A percentile compares a stretch with the other conserved stretches of the same genome.
phyloP scores from a whole-genome alignment of 2,797 vertebrate genomes.

The Neosilurus mollespiculum region DNA sequence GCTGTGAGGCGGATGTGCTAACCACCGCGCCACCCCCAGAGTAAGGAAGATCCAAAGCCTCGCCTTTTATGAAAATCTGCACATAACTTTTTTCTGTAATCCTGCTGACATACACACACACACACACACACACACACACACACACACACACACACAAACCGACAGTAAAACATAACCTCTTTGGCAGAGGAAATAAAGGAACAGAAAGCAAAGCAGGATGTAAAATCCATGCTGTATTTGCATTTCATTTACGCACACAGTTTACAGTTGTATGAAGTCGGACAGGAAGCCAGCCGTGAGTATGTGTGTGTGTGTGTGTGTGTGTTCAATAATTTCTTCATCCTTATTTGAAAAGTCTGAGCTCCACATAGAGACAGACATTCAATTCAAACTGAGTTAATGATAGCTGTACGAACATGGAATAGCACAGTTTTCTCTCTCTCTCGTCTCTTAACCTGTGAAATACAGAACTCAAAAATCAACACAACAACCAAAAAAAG shows the following conservation, averaged over 20 bases:
- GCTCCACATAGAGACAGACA: not conserved
- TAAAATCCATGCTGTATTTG: constrained; percentile 37
- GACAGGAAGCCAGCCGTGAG: constrained; percentile 14
- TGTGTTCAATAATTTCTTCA: not conserved
- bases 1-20: too few species aligned
- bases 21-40: too few species aligned
- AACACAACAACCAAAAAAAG: not conserved
- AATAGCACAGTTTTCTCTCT: constrained; percentile 21
- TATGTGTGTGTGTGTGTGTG: not conserved
- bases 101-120: too few species aligned
- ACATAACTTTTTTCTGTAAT: too few species aligned
- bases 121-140: too few species aligned
- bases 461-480: too few species aligned
- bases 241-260: constrained; percentile 17
- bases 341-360: not conserved
- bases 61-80: too few species aligned
- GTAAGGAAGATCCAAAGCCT: too few species aligned
- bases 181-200: not conserved
- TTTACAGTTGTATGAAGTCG: constrained; percentile 1
- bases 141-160: too few species aligned
- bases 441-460: not conserved
- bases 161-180: too few species aligned
- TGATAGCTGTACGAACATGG: not conserved
- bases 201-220: not conserved
- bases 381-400: not conserved